Percentiles rank a stretch among this genome's conserved stretches.
Evolutionary conservation across 2,113 vertebrate species (phyloP).

Genomic region (Grammomys dolichurus): DNA sequence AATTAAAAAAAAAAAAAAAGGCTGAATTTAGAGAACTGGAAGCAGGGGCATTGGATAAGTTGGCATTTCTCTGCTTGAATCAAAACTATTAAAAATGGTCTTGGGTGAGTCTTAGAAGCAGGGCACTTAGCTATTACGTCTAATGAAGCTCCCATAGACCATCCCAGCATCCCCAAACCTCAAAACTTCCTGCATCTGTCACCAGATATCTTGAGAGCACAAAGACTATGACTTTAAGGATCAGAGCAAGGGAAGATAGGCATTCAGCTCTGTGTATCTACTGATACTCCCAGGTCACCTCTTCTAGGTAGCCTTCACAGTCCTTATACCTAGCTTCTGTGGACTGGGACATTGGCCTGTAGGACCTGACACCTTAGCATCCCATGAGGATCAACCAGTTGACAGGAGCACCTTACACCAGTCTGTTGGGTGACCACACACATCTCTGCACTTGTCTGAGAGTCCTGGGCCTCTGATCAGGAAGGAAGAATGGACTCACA

Average conservation of each 20-base stretch:
- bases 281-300: neutral
- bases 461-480: neutral
- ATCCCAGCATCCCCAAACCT: neutral
- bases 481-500: neutral
- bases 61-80: constrained; percentile 42
- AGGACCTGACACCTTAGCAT: neutral
- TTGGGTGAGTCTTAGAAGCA: neutral
- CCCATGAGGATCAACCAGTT: neutral
- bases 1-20: neutral
- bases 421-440: neutral
- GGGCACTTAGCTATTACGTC: neutral
- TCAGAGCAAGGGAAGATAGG: neutral
- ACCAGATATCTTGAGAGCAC: neutral
- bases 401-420: neutral
- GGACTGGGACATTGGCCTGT: neutral
- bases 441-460: neutral
- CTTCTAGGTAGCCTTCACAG: neutral
- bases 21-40: neutral
- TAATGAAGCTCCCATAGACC: neutral
- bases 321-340: neutral
- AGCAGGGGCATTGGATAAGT: neutral
- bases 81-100: constrained; percentile 41
- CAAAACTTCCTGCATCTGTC: constrained; percentile 34
- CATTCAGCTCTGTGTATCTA: neutral
- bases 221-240: neutral